A percentile compares a stretch with the other conserved stretches of the same genome.
Evolutionary conservation across 1,140 invertebrate species (phyloP).

Genomic region (Chymomyza costata): DNA sequence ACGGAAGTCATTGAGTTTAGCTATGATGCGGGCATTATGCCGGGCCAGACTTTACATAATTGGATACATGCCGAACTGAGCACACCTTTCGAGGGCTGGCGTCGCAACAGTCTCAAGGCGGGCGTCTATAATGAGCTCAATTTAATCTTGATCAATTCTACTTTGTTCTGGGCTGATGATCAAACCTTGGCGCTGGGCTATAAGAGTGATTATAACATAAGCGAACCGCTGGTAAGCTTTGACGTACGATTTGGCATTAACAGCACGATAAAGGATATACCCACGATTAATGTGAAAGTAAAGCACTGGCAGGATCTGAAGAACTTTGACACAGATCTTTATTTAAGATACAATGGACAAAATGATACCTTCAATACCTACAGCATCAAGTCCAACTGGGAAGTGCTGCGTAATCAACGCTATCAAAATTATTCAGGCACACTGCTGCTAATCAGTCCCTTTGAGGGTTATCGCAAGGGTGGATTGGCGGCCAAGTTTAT

Average conservation of each 20-base stretch:
- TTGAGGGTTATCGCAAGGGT: conserved; percentile 81
- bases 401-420: conserved; percentile 70
- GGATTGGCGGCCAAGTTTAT: conserved; percentile 81
- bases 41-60: conserved; percentile 75
- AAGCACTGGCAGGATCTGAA: conserved; percentile 77
- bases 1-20: conserved; percentile 77
- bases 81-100: conserved; percentile 86
- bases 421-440: conserved; percentile 78
- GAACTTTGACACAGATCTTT: conserved; percentile 76
- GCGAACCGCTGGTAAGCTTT: conserved; percentile 73
- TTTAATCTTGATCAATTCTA: conserved; percentile 62
- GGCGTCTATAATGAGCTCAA: conserved; percentile 65
- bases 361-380: conserved; percentile 76
- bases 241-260: conserved; percentile 77
- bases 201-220: conserved; percentile 75
- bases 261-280: conserved; percentile 79
- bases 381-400: conserved; percentile 78
- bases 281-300: conserved; percentile 77
- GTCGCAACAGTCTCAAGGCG: conserved; percentile 79
- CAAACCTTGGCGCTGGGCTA: conserved; percentile 77
- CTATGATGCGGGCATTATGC: conserved; percentile 72
- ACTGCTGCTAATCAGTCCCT: conserved; percentile 77
- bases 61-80: conserved; percentile 77
- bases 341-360: conserved; percentile 69
- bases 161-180: conserved; percentile 78